Base-by-base conservation (phyloP, 2,113 vertebrate genomes). In the Limnothrissa miodon region DNA sequence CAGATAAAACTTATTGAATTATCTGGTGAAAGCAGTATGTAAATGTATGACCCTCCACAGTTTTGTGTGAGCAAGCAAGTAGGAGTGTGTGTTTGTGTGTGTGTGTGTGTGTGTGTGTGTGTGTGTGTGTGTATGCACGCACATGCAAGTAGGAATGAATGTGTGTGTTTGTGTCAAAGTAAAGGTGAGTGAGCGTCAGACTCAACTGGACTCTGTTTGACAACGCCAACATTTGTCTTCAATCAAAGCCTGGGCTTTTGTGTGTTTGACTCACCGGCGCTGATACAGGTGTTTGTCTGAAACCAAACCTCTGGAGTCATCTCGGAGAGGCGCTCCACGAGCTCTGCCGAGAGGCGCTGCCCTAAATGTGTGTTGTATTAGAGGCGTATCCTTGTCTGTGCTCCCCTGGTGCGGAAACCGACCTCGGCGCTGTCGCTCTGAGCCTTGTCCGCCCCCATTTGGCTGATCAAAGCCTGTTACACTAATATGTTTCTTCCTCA, bases 381-480 rank as follows among this genome's bases (percentile, higher is more conserved):
- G 83, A 39, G 78, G 78, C n/a, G 53, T 70, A 84, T 83, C 81
- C n/a, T 39, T 79, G 78, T 59, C 79, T 62, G 53, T 19, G 42
- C 81, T 80, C 78, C 56, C 51, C 45, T 70, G n/a, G 46, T 25
- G 46, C 45, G 74, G 66, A 39, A 84, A 80, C 15, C 70, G 82
- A 87, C 86, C 78, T 79, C 48, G 42, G 39, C 6, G 66, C 46
- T 85, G 46, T 84, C 83, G 45, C 80, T 83, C 82, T 33, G 84
- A 46, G 48, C 44, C 83, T 81, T 79, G 82, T 86, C 85, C 74
- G 62, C 78, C 53, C 44, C 25, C 17, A 79, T 87, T 83, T 62
- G 51, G 39, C n/a, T 83, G 88, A 90, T 90, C 87, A 90, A 89
- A 90, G 90, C 62, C 81, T 56, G 7, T 0, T 46, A 46, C 66